These are phyloP conservation scores for Andrena praecox DNA, from an alignment of 2,888 invertebrate genomes.

Conservation along the genomic window DNA sequence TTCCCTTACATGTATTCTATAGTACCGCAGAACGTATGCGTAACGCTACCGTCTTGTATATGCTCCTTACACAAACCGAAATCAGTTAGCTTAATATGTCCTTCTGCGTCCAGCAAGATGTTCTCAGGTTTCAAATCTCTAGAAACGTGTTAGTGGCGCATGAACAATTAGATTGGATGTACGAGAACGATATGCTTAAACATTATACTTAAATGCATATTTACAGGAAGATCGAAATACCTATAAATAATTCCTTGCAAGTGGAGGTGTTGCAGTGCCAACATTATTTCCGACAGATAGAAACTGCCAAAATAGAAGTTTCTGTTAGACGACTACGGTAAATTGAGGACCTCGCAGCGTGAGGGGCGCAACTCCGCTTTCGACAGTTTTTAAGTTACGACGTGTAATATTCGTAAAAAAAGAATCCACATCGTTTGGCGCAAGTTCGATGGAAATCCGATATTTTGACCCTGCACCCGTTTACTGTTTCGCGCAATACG, in stretches of 20 bases:
- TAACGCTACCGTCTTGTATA: conserved; percentile 93
- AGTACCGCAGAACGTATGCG: conserved; percentile 99
- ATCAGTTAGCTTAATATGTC: conserved; percentile 89
- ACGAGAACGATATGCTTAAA: conserved; percentile 5
- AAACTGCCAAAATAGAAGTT: conserved; percentile 83
- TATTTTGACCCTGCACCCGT: too few species aligned
- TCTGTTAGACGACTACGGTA: background rate
- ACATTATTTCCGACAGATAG: conserved; percentile 90
- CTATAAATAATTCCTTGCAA: conserved; percentile 89
- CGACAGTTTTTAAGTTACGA: too few species aligned
- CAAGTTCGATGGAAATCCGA: too few species aligned
- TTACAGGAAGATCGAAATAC: conserved; percentile 79
- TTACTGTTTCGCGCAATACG: too few species aligned
- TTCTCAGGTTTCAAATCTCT: conserved; percentile 99
- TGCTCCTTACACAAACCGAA: conserved; percentile 83
- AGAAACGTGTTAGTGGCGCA: conserved; percentile 31
- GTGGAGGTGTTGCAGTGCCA: conserved; percentile 91
- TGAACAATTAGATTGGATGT: background rate
- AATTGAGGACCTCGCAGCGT: too few species aligned
- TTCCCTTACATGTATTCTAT: conserved; percentile 97
- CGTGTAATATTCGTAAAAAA: too few species aligned
- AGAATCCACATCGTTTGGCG: too few species aligned
- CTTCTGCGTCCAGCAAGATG: conserved; percentile 96
- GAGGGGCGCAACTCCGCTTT: too few species aligned
- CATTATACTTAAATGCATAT: conserved; percentile 5